Percentiles rank a stretch among this genome's conserved stretches.
Evolutionary conservation across 2,113 vertebrate species (phyloP).

Genomic region (Platycercus adscitus): DNA sequence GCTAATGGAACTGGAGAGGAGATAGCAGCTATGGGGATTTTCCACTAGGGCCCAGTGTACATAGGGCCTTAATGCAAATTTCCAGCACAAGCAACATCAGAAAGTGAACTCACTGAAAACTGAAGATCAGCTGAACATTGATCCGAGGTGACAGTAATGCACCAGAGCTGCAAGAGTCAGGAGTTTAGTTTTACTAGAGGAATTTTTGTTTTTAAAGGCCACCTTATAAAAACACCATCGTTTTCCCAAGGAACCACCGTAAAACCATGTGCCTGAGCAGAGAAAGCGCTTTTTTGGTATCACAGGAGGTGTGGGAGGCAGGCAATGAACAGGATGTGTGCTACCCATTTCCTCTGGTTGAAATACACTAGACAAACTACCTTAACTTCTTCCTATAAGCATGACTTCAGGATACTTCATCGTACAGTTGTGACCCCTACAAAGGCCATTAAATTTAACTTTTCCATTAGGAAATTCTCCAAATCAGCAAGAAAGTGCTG

Average conservation of each 20-base stretch:
- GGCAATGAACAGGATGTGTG: background rate
- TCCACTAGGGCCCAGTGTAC: background rate
- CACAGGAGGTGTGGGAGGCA: background rate
- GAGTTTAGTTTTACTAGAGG: background rate
- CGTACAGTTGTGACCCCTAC: background rate
- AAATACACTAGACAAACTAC: background rate
- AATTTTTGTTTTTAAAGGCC: background rate
- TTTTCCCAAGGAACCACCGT: background rate
- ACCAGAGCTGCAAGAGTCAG: background rate
- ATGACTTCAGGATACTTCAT: background rate
- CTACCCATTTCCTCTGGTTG: background rate
- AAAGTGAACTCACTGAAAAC: background rate
- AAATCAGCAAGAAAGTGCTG: background rate
- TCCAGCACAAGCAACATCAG: background rate
- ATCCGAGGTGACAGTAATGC: background rate
- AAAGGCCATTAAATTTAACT: background rate
- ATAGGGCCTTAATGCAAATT: background rate
- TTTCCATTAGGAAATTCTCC: background rate
- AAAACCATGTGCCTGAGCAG: background rate
- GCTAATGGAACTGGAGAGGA: background rate
- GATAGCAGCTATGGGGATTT: background rate
- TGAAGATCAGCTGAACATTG: rapidly evolving
- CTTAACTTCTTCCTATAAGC: background rate
- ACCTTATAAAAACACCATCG: background rate
- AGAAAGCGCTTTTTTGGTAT: background rate